Conservation (phyloP, 53 echinoderm and acorn worm species). For the Arbacia lixula region DNA sequence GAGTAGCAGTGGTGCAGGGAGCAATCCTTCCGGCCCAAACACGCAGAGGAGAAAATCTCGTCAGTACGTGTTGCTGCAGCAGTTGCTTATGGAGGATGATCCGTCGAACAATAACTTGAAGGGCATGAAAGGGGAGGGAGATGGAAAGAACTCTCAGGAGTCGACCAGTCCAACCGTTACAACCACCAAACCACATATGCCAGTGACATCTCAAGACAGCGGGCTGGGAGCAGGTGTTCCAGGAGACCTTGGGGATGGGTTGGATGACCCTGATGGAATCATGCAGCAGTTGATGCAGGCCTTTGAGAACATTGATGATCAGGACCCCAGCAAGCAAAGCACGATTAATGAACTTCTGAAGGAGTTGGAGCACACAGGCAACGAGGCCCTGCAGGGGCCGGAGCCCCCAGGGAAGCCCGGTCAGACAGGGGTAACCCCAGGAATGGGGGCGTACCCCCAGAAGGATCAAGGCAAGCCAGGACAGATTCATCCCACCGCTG, state of each 20-base stretch:
- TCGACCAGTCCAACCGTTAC: constrained; percentile 78
- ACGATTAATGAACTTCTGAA: constrained; percentile 85
- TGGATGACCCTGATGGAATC: constrained; percentile 70
- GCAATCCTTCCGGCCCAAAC: not conserved
- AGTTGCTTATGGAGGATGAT: constrained; percentile 89
- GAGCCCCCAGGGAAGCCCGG: constrained; percentile 3
- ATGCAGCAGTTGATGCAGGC: constrained; percentile 80
- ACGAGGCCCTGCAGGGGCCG: constrained; percentile 2
- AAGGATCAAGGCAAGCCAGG: not conserved
- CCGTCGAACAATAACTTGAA: constrained; percentile 17
- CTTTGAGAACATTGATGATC: constrained; percentile 74
- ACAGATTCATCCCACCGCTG: not conserved
- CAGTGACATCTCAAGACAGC: constrained; percentile 49
- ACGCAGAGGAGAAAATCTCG: constrained; percentile 27
- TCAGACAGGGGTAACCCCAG: not conserved
- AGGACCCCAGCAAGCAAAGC: constrained; percentile 79
- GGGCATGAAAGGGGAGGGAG: constrained; percentile 31
- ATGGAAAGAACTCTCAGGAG: constrained; percentile 62
- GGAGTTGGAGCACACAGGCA: constrained; percentile 69
- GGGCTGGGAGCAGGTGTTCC: constrained; percentile 24
- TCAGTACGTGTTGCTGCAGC: constrained; percentile 87
- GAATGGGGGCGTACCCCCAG: not conserved
- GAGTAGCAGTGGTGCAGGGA: constrained; percentile 58
- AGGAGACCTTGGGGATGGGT: constrained; percentile 51
- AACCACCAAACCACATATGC: constrained; percentile 84